Conservation (phyloP, 1,140 invertebrate genomes). For the Gonatopus flavifemur region DNA sequence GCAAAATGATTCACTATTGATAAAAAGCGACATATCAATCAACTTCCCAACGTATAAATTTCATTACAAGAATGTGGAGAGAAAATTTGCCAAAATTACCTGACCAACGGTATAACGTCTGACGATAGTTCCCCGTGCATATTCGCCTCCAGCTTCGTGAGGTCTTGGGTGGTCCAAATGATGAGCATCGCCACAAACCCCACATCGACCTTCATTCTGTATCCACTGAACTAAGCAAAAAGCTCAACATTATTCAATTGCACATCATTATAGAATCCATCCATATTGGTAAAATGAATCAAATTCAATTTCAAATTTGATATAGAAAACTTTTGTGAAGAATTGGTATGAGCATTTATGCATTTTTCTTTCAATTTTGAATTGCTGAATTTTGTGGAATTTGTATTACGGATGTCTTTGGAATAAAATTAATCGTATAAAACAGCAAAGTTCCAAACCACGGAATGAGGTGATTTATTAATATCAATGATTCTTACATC, state of each 20-base stretch:
- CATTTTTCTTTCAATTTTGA: too few species aligned
- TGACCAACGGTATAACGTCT: slow-evolving; percentile 80
- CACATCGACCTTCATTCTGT: slow-evolving; percentile 82
- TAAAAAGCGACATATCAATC: not conserved
- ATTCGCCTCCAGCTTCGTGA: slow-evolving; percentile 87
- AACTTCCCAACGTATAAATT: not conserved
- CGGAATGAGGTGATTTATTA: too few species aligned
- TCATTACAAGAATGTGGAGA: not conserved
- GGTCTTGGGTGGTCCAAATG: slow-evolving; percentile 71
- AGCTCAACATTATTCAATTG: not conserved
- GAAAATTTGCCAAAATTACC: slow-evolving; percentile 50
- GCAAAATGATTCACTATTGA: too few species aligned
- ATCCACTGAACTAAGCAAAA: slow-evolving; percentile 76
- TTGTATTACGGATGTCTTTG: too few species aligned
- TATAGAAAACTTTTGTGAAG: too few species aligned
- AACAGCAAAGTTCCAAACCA: too few species aligned
- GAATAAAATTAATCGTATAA: too few species aligned
- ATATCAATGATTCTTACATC: too few species aligned
- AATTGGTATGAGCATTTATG: too few species aligned
- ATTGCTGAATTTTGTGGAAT: too few species aligned
- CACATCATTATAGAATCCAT: too few species aligned
- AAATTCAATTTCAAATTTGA: not conserved
- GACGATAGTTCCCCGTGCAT: slow-evolving; percentile 80
- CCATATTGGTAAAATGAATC: not conserved
- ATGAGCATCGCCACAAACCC: slow-evolving; percentile 85